Percentiles rank a stretch among this genome's conserved stretches.
Conservation (phyloP, 1,140 invertebrate genomes). For the Tetramorium parvispinum region DNA sequence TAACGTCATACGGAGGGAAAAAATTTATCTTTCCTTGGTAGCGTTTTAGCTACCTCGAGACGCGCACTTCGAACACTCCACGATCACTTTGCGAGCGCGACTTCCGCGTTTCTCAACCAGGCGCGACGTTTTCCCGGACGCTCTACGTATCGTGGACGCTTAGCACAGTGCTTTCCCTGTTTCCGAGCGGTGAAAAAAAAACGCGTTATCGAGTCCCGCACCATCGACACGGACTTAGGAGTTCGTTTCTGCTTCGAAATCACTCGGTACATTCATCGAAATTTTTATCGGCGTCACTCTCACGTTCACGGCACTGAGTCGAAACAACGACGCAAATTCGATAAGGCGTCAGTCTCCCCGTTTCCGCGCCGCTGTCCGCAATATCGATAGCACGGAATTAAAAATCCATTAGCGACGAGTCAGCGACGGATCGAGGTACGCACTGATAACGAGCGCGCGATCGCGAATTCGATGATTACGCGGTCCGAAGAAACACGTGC, state of each 20-base stretch:
- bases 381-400: conserved; percentile 43
- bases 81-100: neutral
- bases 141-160: neutral
- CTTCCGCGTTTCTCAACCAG: conserved; percentile 47
- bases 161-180: conserved; percentile 28
- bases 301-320: neutral
- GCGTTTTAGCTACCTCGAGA: neutral
- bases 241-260: neutral
- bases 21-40: neutral
- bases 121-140: neutral
- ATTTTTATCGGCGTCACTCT: neutral
- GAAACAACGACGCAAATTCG: conserved; percentile 21
- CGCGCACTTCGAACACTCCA: conserved; percentile 5
- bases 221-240: conserved; percentile 28
- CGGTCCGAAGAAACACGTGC: conserved; percentile 58
- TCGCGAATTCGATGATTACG: neutral
- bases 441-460: neutral
- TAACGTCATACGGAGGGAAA: neutral
- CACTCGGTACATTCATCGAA: neutral
- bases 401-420: conserved; percentile 17
- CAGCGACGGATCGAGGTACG: conserved; percentile 8
- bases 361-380: neutral
- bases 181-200: neutral
- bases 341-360: conserved; percentile 6
- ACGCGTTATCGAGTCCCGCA: neutral